Base-by-base conservation (phyloP, 2,888 invertebrate species). In the Helicoverpa assulta region DNA sequence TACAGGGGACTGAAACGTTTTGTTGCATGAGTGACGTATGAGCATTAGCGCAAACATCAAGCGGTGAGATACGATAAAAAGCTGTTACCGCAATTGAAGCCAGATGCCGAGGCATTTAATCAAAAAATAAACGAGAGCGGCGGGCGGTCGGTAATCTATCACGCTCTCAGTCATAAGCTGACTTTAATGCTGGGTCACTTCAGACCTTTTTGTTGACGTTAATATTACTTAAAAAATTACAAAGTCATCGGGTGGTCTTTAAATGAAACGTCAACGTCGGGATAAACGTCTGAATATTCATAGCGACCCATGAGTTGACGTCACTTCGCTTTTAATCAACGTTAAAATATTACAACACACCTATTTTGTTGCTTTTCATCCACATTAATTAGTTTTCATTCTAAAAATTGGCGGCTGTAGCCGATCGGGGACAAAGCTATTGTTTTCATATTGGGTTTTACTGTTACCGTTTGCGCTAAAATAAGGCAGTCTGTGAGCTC, bases 171-270 rank as follows among this genome's bases (percentile, higher is more conserved):
- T 93, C 93, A 94, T 94, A 94, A 94, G 93, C 94, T 90, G 94
- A 94, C 94, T 94, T 94, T 95, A 94, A 94, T 94, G 94, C 94
- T 94, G 91, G 94, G 94, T 94, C 94, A 94, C 94, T 94, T 92
- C 91, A 93, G 90, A 86, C 92, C 94, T 93, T 93, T 94, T 94
- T 94, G 94, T 93, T 93, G 93, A 91, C 94, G 92, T 92, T 93
- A 91, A 93, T 93, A 93, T 93, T 93, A 93, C 93, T 92, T 93
- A 92, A 89, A 89, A 91, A 90, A 91, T 87, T 86, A 90, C 89
- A 85, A 85, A 92, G 91, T 94, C 93, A 94, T 91, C 88, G 87
- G 86, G 78, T 83, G 86, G 88, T 88, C 87, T 90, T 90, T 89
- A 90, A 92, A 92, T 90, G 87, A 92, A 92, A 91, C 90, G 88